Evolutionary conservation across 2,888 invertebrate genomes (phyloP), one percentile per base, ranked within the genome.

Genomic region (Congeria kusceri): DNA sequence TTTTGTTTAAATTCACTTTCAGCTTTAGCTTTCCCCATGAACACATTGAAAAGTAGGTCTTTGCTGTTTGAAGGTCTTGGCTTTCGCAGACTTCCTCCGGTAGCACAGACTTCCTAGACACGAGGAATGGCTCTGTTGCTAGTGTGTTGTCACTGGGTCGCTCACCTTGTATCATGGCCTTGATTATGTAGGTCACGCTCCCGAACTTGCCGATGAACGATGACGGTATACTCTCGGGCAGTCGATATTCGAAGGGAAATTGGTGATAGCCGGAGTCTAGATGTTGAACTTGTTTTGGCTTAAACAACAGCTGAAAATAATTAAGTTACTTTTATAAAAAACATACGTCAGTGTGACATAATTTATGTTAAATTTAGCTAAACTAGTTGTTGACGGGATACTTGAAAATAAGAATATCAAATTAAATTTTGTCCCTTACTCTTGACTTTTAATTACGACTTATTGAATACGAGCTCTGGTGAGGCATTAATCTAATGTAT

Each of bases 191-290:
- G 1, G 93, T 93, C 27, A 93, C 91, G 85, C 91, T 93, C 28
- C 93, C 93, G 80, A 86, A 92, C 76, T 93, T 93, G 56, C 93
- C 93, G 61, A 93, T 93, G 83, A 91, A 93, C 0, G 93, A 93
- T 13, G 92, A 92, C 0, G 93, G 93, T 1, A 93, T 87, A 70
- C 89, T 91, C 1, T 86, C 84, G 0, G 92, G 92, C 0, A 93
- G 89, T 47, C 86, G 83, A 78, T 93, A 93, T 46, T 91, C 90
- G 69, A 93, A 90, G 0, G 90, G 88, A 74, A 92, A 93, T 20
- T 88, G 78, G 73, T 92, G 91, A 23, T 65, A 71, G 1, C 93
- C 93, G 5, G 44, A 67, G 1, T 68, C 77, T n/a, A 92, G 80
- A 23, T 75, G 74, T 15, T 20, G 25, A 25, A 53, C 53, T 23